A percentile compares a stretch with the other conserved stretches of the same genome.
Conservation (phyloP, 2,888 invertebrate genomes). For the Pharmacophagus antenor region DNA sequence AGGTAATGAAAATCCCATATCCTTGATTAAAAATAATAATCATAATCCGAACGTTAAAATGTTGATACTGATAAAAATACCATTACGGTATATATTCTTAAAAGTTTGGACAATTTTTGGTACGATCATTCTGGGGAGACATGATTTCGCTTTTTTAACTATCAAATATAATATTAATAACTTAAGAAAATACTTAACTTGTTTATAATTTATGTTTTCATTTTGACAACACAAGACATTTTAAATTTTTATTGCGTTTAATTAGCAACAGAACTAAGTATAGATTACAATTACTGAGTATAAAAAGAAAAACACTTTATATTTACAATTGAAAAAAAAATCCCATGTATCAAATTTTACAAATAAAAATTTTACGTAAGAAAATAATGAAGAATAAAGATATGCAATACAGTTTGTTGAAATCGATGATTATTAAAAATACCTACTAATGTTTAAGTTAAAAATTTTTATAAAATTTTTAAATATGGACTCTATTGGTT, state of each 20-base stretch:
- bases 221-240: slow-evolving; percentile 16
- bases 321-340: neutral
- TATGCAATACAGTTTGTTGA: too few species aligned
- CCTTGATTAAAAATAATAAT: too few species aligned
- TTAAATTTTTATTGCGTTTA: neutral
- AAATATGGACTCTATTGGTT: too few species aligned
- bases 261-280: neutral
- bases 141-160: neutral
- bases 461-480: too few species aligned
- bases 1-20: too few species aligned
- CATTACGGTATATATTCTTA: neutral
- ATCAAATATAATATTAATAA: neutral
- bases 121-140: too few species aligned
- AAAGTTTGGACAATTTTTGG: neutral
- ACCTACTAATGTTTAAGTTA: too few species aligned
- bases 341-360: too few species aligned
- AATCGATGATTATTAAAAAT: too few species aligned
- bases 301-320: neutral
- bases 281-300: neutral
- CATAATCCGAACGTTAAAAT: too few species aligned
- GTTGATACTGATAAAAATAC: neutral
- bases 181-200: slow-evolving; percentile 13
- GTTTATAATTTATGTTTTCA: slow-evolving; percentile 12
- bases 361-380: too few species aligned
- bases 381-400: too few species aligned